These are phyloP conservation scores for Andrena flavipes DNA, from an alignment of 2,888 invertebrate genomes.

Conservation along the genomic window DNA sequence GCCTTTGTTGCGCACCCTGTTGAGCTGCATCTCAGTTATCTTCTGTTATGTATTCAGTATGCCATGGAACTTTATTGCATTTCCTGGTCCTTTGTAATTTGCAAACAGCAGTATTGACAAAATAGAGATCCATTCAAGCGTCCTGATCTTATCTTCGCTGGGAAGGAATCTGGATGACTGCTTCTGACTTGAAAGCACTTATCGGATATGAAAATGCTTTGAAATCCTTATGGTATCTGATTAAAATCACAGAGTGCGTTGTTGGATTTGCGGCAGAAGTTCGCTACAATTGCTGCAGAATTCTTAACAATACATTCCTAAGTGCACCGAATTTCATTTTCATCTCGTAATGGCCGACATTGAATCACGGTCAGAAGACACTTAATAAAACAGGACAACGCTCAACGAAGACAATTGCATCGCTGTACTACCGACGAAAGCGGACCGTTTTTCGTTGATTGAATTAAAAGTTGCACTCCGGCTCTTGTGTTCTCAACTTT, in stretches of 20 bases:
- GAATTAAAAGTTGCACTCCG: slow-evolving; percentile 39
- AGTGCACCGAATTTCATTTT: slow-evolving; percentile 1
- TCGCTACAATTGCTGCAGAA: too few relatives aligned
- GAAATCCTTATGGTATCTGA: background rate
- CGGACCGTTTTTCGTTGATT: slow-evolving; percentile 21
- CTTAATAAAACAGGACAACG: slow-evolving; percentile 20
- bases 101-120: slow-evolving; percentile 19
- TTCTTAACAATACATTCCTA: background rate
- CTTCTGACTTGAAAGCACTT: slow-evolving; percentile 6
- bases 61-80: slow-evolving; percentile 47
- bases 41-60: slow-evolving; percentile 4
- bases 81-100: slow-evolving; percentile 28
- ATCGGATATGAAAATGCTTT: background rate
- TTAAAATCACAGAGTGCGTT: background rate
- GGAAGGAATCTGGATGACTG: background rate
- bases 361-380: slow-evolving; percentile 21
- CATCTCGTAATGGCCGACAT: background rate
- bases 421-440: background rate
- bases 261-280: too few relatives aligned
- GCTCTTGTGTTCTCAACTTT: slow-evolving; percentile 10
- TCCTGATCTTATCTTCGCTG: background rate
- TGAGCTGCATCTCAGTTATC: slow-evolving; percentile 13
- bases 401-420: slow-evolving; percentile 1
- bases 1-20: slow-evolving; percentile 32
- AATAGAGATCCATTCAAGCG: slow-evolving; percentile 10